Percentiles rank a stretch among this genome's conserved stretches.
phyloP scores from a whole-genome alignment of 2,113 vertebrate species.

The Aphelocoma coerulescens region DNA sequence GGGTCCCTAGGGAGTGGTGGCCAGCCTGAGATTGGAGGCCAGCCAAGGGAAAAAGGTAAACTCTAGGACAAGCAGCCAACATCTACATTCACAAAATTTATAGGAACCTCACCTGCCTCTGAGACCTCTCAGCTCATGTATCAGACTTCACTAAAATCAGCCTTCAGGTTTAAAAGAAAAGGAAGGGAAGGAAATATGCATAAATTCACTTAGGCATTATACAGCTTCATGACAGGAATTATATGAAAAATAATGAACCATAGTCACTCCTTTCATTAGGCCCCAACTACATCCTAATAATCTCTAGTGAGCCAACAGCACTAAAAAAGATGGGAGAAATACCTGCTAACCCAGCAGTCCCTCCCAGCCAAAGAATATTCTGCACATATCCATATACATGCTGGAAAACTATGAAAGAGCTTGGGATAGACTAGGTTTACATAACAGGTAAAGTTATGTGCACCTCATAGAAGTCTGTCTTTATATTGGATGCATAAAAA shows the following conservation, averaged over 20 bases:
- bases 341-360: not conserved
- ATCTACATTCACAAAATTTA: not conserved
- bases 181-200: not conserved
- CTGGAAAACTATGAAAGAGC: not conserved
- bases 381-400: not conserved
- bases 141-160: not conserved
- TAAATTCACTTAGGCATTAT: constrained; percentile 12
- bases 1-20: not conserved
- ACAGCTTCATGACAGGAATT: not conserved
- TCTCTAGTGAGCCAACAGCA: not conserved
- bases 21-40: not conserved
- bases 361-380: not conserved
- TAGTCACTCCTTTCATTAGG: constrained; percentile 2
- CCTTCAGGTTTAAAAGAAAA: not conserved
- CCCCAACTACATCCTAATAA: not conserved
- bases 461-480: not conserved
- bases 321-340: not conserved
- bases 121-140: not conserved
- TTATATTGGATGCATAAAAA: not conserved
- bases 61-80: not conserved
- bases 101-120: not conserved
- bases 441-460: not conserved
- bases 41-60: not conserved
- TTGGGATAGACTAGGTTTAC: not conserved
- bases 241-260: constrained; percentile 21